phyloP scores from a whole-genome alignment of 2,888 invertebrate species.

The Gortyna flavago region DNA sequence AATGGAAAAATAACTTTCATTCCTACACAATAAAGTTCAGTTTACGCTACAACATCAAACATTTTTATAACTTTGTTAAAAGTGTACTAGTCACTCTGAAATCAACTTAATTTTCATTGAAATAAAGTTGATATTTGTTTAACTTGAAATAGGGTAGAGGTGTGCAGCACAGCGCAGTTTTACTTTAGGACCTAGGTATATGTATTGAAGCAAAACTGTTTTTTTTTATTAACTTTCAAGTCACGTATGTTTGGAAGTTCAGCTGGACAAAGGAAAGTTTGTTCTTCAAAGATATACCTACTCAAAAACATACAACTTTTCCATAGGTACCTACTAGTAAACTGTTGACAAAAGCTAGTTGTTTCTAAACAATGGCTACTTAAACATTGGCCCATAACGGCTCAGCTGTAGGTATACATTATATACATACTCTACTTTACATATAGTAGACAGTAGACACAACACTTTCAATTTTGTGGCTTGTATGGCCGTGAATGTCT shows the following conservation, averaged over 20 bases:
- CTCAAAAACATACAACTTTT: slow-evolving; percentile 1
- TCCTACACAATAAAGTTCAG: too few relatives aligned
- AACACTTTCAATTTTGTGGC: slow-evolving; percentile 50
- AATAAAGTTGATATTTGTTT: too few relatives aligned
- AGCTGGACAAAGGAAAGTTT: slow-evolving; percentile 16
- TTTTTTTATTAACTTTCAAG: background rate
- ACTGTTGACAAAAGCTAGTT: slow-evolving; percentile 8
- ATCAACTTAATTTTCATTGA: too few relatives aligned
- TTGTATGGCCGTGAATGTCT: slow-evolving; percentile 13
- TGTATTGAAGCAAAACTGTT: background rate
- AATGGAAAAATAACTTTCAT: too few relatives aligned
- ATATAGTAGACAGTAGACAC: slow-evolving; percentile 39
- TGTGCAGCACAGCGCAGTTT: too few relatives aligned
- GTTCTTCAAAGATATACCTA: background rate
- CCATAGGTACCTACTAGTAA: background rate
- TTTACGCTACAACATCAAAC: too few relatives aligned
- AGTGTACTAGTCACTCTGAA: too few relatives aligned
- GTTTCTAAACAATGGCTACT: slow-evolving; percentile 41
- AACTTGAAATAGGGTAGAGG: too few relatives aligned
- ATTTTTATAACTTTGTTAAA: too few relatives aligned
- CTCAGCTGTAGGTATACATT: slow-evolving; percentile 33
- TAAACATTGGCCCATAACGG: slow-evolving; percentile 7
- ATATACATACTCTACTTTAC: slow-evolving; percentile 47
- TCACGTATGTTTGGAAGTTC: background rate
- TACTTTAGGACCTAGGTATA: background rate